Conservation (phyloP, 2,888 invertebrate species). For the Lamproptera curius region DNA sequence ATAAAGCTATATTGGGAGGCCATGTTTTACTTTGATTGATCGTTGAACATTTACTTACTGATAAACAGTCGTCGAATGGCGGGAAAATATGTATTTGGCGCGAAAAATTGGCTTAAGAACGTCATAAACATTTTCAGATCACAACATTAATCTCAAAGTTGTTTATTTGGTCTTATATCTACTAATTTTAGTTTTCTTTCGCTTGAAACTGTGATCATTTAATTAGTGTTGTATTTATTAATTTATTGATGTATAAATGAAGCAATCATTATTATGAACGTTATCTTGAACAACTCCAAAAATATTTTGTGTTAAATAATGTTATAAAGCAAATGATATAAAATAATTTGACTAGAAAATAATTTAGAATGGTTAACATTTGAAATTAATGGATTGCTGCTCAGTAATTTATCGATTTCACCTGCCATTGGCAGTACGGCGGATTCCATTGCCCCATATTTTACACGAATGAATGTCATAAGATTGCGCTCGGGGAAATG, state of each 20-base stretch:
- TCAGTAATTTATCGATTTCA: background rate
- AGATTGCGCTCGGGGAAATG: background rate
- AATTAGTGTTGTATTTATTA: too few relatives aligned
- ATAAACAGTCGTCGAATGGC: constrained; percentile 3
- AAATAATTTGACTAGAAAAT: background rate
- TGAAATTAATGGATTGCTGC: too few relatives aligned
- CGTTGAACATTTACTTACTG: constrained; percentile 12
- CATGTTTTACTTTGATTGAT: constrained; percentile 9
- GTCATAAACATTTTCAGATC: too few relatives aligned
- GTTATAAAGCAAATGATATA: background rate
- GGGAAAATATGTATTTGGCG: constrained; percentile 5
- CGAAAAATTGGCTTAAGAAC: too few relatives aligned
- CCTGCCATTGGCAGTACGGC: background rate
- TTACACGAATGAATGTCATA: background rate
- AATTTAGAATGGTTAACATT: background rate
- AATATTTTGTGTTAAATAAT: too few relatives aligned
- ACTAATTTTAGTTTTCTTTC: too few relatives aligned
- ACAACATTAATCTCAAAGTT: too few relatives aligned
- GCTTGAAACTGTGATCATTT: too few relatives aligned
- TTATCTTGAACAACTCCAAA: background rate
- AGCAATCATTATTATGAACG: background rate
- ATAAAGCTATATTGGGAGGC: constrained; percentile 5
- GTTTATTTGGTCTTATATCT: too few relatives aligned
- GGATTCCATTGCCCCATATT: background rate
- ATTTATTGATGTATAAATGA: too few relatives aligned